Evolutionary conservation across 2,888 invertebrate genomes (phyloP).

Genomic region (Athrips mouffetella): DNA sequence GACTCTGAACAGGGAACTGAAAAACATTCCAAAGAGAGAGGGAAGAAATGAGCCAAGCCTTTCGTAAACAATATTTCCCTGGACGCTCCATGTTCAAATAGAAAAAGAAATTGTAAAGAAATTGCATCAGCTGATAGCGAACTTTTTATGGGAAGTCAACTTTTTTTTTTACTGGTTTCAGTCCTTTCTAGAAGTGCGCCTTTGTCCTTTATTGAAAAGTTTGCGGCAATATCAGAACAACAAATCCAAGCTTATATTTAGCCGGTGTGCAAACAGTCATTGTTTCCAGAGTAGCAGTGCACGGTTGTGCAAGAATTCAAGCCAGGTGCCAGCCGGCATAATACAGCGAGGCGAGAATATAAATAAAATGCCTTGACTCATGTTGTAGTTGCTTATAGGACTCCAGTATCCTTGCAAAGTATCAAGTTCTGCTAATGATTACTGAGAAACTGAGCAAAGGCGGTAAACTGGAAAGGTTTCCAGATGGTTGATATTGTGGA

Average conservation of each 20-base stretch:
- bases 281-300: conserved; percentile 25
- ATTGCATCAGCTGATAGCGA: background rate
- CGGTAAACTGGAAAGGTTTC: no score
- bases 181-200: no score
- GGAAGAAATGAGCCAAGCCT: no score
- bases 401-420: background rate
- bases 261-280: conserved; percentile 26
- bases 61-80: background rate
- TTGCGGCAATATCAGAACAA: background rate
- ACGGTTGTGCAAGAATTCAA: conserved; percentile 33
- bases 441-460: no score
- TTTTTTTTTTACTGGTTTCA: no score
- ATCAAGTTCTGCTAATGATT: background rate
- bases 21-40: no score
- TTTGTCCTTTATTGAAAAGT: background rate
- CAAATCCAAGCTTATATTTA: background rate
- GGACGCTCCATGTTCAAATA: background rate
- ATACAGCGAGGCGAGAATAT: conserved; percentile 42
- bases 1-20: no score
- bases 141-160: no score
- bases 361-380: conserved; percentile 37
- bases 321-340: conserved; percentile 35
- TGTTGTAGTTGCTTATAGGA: background rate
- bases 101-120: background rate
- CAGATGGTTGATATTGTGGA: no score